Evolutionary conservation across 2,888 invertebrate species (phyloP).

Genomic region (Phalera bucephala): DNA sequence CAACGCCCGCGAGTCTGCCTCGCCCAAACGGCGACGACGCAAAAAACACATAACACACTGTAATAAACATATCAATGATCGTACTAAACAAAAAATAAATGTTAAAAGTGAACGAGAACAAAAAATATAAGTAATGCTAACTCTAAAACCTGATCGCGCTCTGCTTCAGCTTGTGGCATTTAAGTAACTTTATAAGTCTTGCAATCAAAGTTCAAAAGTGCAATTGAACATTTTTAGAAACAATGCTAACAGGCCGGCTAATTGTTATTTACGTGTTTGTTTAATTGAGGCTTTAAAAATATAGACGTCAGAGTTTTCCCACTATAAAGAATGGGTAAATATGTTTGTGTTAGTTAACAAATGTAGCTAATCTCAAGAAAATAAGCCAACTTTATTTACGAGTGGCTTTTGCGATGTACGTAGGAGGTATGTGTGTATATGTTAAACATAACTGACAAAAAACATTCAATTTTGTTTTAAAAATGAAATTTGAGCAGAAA

Average conservation of each 20-base stretch:
- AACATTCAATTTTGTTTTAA: too few species aligned
- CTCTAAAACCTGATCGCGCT: slow-evolving; percentile 15
- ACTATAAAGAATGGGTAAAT: too few species aligned
- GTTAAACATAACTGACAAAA: too few species aligned
- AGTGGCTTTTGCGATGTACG: too few species aligned
- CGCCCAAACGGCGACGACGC: slow-evolving; percentile 46
- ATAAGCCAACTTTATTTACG: too few species aligned
- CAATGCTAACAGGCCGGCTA: not conserved
- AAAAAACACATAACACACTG: slow-evolving; percentile 45
- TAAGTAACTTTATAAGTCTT: not conserved
- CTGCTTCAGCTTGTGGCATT: slow-evolving; percentile 4
- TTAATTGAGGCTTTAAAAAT: too few species aligned
- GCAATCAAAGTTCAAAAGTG: not conserved
- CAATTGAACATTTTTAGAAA: not conserved
- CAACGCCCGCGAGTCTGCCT: slow-evolving; percentile 73
- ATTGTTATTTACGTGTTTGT: not conserved
- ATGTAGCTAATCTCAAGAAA: too few species aligned
- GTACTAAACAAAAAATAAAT: slow-evolving; percentile 24
- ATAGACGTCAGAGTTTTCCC: too few species aligned
- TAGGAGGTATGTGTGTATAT: too few species aligned
- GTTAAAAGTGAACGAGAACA: slow-evolving; percentile 20
- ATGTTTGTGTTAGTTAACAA: too few species aligned
- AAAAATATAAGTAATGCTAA: slow-evolving; percentile 14
- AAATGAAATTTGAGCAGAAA: too few species aligned
- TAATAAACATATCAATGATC: slow-evolving; percentile 37